Conservation (phyloP, 2,113 vertebrate genomes). For the Capra hircus region DNA sequence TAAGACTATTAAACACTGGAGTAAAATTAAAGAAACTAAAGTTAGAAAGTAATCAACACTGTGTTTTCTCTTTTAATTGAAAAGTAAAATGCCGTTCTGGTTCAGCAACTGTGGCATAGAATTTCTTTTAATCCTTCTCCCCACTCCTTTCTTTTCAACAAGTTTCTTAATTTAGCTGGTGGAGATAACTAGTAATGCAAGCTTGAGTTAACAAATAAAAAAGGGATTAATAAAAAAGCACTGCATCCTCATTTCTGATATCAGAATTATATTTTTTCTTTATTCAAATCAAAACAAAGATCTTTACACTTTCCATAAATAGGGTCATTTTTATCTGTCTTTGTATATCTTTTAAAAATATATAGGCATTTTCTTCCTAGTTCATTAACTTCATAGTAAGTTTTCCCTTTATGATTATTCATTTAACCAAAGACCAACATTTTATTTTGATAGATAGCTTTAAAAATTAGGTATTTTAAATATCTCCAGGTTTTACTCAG, state of each 20-base stretch:
- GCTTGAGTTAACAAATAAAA: slow-evolving; percentile 63
- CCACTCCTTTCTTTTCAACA: background rate
- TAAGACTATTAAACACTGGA: slow-evolving; percentile 28
- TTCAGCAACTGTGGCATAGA: slow-evolving; percentile 51
- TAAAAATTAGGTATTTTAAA: slow-evolving; percentile 21
- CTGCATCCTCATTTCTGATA: slow-evolving; percentile 31
- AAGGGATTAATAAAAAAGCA: background rate
- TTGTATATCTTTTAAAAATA: slow-evolving; percentile 13
- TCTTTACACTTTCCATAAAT: slow-evolving; percentile 38
- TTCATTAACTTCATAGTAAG: slow-evolving; percentile 46
- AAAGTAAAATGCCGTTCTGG: slow-evolving; percentile 68
- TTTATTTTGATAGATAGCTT: slow-evolving; percentile 30
- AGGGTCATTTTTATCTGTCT: slow-evolving; percentile 31
- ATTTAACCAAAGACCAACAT: slow-evolving; percentile 31
- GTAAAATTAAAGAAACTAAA: slow-evolving; percentile 63
- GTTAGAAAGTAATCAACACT: slow-evolving; percentile 74
- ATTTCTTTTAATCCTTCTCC: slow-evolving; percentile 55
- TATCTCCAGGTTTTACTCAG: slow-evolving; percentile 45
- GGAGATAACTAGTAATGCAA: slow-evolving; percentile 40
- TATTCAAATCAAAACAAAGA: slow-evolving; percentile 41
- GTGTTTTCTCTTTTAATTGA: slow-evolving; percentile 75
- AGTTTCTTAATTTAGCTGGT: slow-evolving; percentile 66
- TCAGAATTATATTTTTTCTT: slow-evolving; percentile 47
- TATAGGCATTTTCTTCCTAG: slow-evolving; percentile 51
- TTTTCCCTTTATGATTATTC: slow-evolving; percentile 57